Evolutionary conservation across 2,888 invertebrate species (phyloP).

Genomic region (Athalia rosae): DNA sequence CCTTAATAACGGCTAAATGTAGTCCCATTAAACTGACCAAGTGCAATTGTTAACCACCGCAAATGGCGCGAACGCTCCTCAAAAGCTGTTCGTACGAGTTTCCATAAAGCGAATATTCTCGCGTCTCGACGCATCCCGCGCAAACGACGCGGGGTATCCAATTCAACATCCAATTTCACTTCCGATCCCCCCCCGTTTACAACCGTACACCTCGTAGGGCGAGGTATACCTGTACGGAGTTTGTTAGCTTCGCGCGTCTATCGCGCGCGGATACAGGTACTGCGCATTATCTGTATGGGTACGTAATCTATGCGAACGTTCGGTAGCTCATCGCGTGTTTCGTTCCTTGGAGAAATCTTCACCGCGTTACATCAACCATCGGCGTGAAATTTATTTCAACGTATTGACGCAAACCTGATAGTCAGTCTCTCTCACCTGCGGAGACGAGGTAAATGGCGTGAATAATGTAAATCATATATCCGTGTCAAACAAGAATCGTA

Average conservation of each 20-base stretch:
- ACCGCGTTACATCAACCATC: slow-evolving; percentile 66
- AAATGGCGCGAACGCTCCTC: slow-evolving; percentile 14
- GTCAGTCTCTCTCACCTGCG: background rate
- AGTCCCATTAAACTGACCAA: slow-evolving; percentile 40
- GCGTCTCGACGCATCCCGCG: slow-evolving; percentile 3
- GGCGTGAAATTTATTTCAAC: slow-evolving; percentile 65
- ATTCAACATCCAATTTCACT: slow-evolving; percentile 34
- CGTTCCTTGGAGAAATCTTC: slow-evolving; percentile 72
- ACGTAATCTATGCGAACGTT: no score
- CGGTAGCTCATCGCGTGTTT: background rate
- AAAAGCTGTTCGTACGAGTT: background rate
- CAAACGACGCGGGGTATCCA: slow-evolving; percentile 33
- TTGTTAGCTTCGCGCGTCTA: slow-evolving; percentile 21
- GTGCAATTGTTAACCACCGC: slow-evolving; percentile 43
- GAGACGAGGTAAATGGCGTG: slow-evolving; percentile 1
- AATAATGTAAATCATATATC: slow-evolving; percentile 12
- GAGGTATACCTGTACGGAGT: slow-evolving; percentile 5
- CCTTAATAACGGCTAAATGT: slow-evolving; percentile 41
- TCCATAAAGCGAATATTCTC: background rate
- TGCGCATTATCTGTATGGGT: background rate
- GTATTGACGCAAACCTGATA: slow-evolving; percentile 46
- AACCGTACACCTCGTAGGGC: background rate
- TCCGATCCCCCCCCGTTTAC: background rate
- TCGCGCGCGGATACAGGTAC: slow-evolving; percentile 9
- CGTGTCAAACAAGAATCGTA: background rate